A percentile compares a stretch with the other conserved stretches of the same genome.
These are phyloP conservation scores for Lycorma delicatula DNA, from an alignment of 1,140 invertebrate species.

Conservation along the genomic window DNA sequence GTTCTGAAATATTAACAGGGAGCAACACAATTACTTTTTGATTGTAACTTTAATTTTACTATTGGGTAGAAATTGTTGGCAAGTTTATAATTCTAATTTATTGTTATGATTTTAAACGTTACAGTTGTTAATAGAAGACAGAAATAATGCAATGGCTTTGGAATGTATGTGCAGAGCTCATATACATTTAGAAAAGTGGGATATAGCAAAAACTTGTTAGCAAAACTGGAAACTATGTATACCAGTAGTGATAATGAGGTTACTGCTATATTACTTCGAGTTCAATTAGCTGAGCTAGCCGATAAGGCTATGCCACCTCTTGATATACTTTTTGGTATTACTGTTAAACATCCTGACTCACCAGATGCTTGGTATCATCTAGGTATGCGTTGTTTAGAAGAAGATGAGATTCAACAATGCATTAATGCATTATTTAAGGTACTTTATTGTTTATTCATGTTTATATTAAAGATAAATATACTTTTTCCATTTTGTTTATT, in stretches of 20 bases:
- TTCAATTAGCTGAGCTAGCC: not conserved
- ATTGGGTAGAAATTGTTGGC: too few relatives aligned
- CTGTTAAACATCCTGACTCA: not conserved
- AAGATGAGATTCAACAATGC: constrained; percentile 45
- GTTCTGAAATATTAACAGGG: too few relatives aligned
- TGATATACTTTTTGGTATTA: not conserved
- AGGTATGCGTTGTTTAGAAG: constrained; percentile 37
- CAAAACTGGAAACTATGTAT: constrained; percentile 32
- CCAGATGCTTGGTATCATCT: constrained; percentile 30
- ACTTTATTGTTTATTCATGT: too few relatives aligned
- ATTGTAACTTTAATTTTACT: too few relatives aligned
- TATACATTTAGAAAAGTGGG: constrained; percentile 42
- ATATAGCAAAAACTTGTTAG: constrained; percentile 38
- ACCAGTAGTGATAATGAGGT: constrained; percentile 13
- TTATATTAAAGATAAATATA: too few relatives aligned
- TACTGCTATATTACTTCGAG: not conserved
- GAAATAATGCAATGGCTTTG: constrained; percentile 32
- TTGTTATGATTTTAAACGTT: too few relatives aligned
- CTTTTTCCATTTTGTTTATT: too few relatives aligned
- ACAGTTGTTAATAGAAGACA: constrained; percentile 19
- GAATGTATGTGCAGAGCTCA: constrained; percentile 37
- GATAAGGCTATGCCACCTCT: too few relatives aligned
- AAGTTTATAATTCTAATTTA: too few relatives aligned
- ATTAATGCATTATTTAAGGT: constrained; percentile 27
- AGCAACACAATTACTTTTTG: too few relatives aligned